These are phyloP conservation scores for Sinohyriopsis cumingii DNA, from an alignment of 2,888 invertebrate species.

Conservation along the genomic window DNA sequence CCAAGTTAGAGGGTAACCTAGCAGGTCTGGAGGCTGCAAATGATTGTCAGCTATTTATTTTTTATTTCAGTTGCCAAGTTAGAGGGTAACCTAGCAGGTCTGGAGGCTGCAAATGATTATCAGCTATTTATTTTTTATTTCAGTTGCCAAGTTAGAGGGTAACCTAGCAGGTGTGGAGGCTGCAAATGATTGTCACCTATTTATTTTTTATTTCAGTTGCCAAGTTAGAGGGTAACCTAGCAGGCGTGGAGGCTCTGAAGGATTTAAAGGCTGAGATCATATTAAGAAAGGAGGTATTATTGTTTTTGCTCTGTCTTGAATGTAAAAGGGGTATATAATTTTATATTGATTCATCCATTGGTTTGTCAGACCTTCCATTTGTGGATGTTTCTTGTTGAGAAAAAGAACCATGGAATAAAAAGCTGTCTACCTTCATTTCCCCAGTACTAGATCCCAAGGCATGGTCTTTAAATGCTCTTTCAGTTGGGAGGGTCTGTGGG, in stretches of 20 bases:
- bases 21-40: slow-evolving; percentile 83
- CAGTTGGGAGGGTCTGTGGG: too few species aligned
- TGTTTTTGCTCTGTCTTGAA: too few species aligned
- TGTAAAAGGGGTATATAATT: too few species aligned
- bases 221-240: slow-evolving; percentile 81
- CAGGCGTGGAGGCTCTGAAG: slow-evolving; percentile 87
- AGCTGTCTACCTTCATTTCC: too few species aligned
- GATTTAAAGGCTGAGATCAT: slow-evolving; percentile 86
- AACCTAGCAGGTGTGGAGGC: slow-evolving; percentile 88
- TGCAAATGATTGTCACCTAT: background rate
- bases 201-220: slow-evolving; percentile 75
- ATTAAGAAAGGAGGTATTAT: slow-evolving; percentile 77
- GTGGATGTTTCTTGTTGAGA: too few species aligned
- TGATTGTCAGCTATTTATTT: background rate
- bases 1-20: slow-evolving; percentile 81
- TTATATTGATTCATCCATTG: too few species aligned
- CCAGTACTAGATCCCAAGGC: too few species aligned
- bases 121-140: slow-evolving; percentile 12
- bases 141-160: slow-evolving; percentile 81
- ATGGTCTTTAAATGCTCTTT: too few species aligned
- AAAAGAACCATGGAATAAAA: too few species aligned
- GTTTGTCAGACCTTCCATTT: too few species aligned
- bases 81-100: slow-evolving; percentile 83
- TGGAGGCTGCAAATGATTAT: slow-evolving; percentile 78
- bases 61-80: slow-evolving; percentile 77